Evolutionary conservation across 2,113 vertebrate genomes (phyloP).

Genomic region (Hemibagrus wyckioides): DNA sequence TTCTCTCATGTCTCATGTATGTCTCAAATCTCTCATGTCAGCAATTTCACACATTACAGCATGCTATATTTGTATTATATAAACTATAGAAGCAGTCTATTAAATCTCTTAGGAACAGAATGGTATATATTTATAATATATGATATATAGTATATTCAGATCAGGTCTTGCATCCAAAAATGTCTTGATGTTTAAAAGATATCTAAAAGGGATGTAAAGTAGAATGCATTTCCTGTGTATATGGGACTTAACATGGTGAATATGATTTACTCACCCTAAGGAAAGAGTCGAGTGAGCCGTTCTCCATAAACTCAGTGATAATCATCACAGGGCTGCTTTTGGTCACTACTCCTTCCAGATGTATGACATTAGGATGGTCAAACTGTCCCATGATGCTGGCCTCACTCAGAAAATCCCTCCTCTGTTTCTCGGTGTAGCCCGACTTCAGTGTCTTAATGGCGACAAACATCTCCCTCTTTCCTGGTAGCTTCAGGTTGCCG

Average conservation of each 20-base stretch:
- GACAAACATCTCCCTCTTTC: conserved; percentile 96
- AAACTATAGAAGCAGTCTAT: neutral
- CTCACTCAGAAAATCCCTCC: conserved; percentile 93
- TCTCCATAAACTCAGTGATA: conserved; percentile 99
- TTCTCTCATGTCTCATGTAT: neutral
- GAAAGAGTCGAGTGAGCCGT: conserved; percentile 95
- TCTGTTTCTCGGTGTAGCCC: conserved; percentile 95
- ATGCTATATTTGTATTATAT: too few species aligned
- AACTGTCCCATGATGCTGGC: conserved; percentile 99
- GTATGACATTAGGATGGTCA: conserved; percentile 96
- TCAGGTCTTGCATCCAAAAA: neutral
- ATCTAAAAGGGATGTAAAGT: too few species aligned
- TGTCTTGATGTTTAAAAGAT: neutral
- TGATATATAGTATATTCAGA: neutral
- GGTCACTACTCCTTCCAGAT: conserved; percentile 95
- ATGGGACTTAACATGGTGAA: neutral
- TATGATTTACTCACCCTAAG: conserved; percentile 80
- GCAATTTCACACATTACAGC: too few species aligned
- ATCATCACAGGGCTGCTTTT: conserved; percentile 98
- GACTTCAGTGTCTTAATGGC: conserved; percentile 97
- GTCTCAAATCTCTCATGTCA: too few species aligned
- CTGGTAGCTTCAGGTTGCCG: conserved; percentile 93
- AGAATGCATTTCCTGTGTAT: neutral
- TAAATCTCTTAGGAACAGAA: too few species aligned
- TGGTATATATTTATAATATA: too few species aligned